Evolutionary conservation across 2,797 vertebrate genomes (phyloP).

Genomic region (Anableps anableps): DNA sequence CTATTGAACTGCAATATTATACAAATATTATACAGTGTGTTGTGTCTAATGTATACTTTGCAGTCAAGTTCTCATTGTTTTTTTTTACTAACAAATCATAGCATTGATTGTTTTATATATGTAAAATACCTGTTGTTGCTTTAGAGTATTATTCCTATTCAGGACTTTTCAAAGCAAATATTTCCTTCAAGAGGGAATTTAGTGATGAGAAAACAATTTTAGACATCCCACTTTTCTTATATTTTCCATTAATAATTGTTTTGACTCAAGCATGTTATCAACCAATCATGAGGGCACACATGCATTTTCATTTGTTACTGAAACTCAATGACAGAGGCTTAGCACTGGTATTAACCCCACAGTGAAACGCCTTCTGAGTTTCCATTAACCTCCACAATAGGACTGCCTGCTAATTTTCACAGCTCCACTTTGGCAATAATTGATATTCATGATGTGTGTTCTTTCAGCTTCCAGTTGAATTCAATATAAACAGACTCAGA

Average conservation of each 20-base stretch:
- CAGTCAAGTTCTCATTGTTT: not conserved
- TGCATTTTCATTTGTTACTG: slow-evolving; percentile 55
- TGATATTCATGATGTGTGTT: slow-evolving; percentile 77
- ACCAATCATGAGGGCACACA: slow-evolving; percentile 41
- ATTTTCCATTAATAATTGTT: slow-evolving; percentile 18
- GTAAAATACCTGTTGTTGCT: too few relatives aligned
- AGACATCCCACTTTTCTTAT: slow-evolving; percentile 4
- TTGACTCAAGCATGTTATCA: slow-evolving; percentile 32
- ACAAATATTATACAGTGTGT: not conserved
- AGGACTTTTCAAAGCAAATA: not conserved
- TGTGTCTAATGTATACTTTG: not conserved
- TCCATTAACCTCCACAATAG: slow-evolving; percentile 74
- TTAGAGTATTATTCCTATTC: too few relatives aligned
- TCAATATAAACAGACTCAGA: slow-evolving; percentile 32
- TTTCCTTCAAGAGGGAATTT: not conserved
- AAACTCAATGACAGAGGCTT: slow-evolving; percentile 57
- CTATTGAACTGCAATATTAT: not conserved
- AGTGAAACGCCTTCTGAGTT: slow-evolving; percentile 64
- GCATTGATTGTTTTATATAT: not conserved
- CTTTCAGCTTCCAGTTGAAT: slow-evolving; percentile 59
- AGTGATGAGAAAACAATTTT: slow-evolving; percentile 14
- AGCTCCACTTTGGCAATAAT: slow-evolving; percentile 74
- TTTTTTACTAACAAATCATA: not conserved
- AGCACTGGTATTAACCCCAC: slow-evolving; percentile 54
- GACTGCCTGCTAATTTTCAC: slow-evolving; percentile 65